Percentiles rank a stretch among this genome's conserved stretches.
These are phyloP conservation scores for Azorinus chamasolen DNA, from an alignment of 2,888 invertebrate species.

Conservation along the genomic window DNA sequence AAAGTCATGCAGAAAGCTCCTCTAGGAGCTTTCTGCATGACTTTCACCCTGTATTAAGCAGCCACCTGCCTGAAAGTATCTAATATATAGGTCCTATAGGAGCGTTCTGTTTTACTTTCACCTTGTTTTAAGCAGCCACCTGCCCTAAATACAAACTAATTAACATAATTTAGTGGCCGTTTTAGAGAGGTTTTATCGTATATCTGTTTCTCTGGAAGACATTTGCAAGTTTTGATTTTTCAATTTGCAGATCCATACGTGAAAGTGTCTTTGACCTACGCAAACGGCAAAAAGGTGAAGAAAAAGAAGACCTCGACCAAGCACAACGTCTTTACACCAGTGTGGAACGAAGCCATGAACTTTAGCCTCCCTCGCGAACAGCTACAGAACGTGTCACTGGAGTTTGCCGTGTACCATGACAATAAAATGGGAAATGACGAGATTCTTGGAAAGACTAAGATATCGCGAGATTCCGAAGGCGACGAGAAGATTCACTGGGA, in stretches of 20 bases:
- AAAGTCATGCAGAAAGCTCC: no score
- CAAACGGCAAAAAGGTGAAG: conserved; percentile 94
- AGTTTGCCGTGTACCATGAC: conserved; percentile 89
- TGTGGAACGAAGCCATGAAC: conserved; percentile 96
- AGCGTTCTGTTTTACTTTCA: no score
- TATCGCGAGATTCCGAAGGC: conserved; percentile 86
- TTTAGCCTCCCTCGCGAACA: conserved; percentile 90
- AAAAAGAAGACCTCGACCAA: conserved; percentile 94
- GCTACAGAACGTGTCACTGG: conserved; percentile 88
- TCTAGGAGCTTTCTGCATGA: no score
- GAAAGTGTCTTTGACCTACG: conserved; percentile 94
- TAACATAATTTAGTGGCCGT: no score
- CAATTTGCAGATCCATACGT: conserved; percentile 92
- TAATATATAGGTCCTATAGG: no score
- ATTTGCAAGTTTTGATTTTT: no score
- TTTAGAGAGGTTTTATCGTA: no score
- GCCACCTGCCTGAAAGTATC: no score
- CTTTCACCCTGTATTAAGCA: no score
- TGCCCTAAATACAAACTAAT: no score
- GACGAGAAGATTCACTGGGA: conserved; percentile 82
- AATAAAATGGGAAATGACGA: conserved; percentile 89
- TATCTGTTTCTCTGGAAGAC: no score
- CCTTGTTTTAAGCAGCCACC: no score
- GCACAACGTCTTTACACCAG: conserved; percentile 92
- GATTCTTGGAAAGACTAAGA: conserved; percentile 88